Base-by-base conservation (phyloP, 2,888 invertebrate genomes). In the Ctenicera cuprea region DNA sequence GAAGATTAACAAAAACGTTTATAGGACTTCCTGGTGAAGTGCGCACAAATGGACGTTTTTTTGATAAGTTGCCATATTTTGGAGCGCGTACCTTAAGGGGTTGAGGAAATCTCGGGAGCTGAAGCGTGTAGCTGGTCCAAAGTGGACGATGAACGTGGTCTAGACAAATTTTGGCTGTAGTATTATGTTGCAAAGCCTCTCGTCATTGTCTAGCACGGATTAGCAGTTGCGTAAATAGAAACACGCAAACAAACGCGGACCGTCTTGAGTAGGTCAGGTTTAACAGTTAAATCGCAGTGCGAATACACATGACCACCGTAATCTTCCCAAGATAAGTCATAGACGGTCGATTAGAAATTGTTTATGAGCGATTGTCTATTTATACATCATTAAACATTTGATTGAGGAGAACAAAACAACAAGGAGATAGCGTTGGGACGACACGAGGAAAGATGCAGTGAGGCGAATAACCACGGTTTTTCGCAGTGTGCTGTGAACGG, bases 401-500 rank as follows among this genome's bases (percentile, higher is more conserved):
- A 74, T 62, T 61, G 65, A 66, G 72, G 65, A 33, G 64, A 67
- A 71, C 71, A 77, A 73, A 74, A 76, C 74, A 76, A 76, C 63
- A 65, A 43, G 45, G 41, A 59, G 69, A 75, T 61, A 67, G 63
- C 71, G 62, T 59, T 66, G 71, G 67, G 54, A 43, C 81, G 80
- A 79, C 85, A 85, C 85, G 85, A 83, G 84, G 81, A 74, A 22
- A 62, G 64, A 76, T 79, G 89, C 89, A 89, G 87, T 87, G 90
- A 89, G 91, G 90, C 90, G 84, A 82, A 41, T 84, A 85, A 90
- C 90, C 86, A 86, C 85, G 89, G 89, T 88, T 88, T 89, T 82
- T 82, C 70, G 50, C 77, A 63, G 43, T 4, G 33, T 18, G 52
- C 37, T n/a, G 37, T 79, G 79, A 73, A 22, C 20, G 57, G 78